Base-by-base conservation (phyloP, 2,113 vertebrate species). In the Tragelaphus strepsiceros region DNA sequence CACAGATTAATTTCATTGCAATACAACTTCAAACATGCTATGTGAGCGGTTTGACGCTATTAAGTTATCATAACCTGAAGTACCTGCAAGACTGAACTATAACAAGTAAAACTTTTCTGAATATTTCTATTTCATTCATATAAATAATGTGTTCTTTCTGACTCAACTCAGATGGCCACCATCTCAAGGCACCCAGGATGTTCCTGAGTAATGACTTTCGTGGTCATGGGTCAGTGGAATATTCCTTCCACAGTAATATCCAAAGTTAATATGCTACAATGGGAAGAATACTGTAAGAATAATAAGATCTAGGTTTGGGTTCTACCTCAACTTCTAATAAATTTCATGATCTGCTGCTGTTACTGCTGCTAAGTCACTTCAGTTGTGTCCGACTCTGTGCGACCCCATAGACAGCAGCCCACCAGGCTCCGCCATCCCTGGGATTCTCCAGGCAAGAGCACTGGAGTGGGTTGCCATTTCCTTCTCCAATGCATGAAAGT, bases 121-220 rank as follows among this genome's bases (percentile, higher is more conserved):
- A 56, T 61, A 87, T 81, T 97, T 85, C 14, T 64, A 90, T 93
- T 89, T 94, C 30, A 93, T 92, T 96, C 35, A 53, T 64, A 61
- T 53, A 95, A 90, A 87, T 61, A 80, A 32, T n/a, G 3, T 91
- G 2, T 56, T 78, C 30, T 62, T 95, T 94, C 43, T 92, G 51
- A 67, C 12, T 89, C 30, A 77, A 8, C 16, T 95, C 67, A 56
- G 61, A 83, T 16, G 16, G 12, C 5, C 54, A 46, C 84, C 8
- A 85, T 77, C n/a, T 90, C 74, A 56, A 28, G 51, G 43, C 9
- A 86, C n/a, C 30, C 15, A 91, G 26, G 61, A 89, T 28, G 11
- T 62, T 83, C 35, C 71, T 88, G 74, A 32, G 26, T 53, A 78
- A 78, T 67, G 24, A 71, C 43, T 62, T 96, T 15, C 56, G 19